phyloP scores from a whole-genome alignment of 1,140 invertebrate species.

The Chrysoperla carnea region DNA sequence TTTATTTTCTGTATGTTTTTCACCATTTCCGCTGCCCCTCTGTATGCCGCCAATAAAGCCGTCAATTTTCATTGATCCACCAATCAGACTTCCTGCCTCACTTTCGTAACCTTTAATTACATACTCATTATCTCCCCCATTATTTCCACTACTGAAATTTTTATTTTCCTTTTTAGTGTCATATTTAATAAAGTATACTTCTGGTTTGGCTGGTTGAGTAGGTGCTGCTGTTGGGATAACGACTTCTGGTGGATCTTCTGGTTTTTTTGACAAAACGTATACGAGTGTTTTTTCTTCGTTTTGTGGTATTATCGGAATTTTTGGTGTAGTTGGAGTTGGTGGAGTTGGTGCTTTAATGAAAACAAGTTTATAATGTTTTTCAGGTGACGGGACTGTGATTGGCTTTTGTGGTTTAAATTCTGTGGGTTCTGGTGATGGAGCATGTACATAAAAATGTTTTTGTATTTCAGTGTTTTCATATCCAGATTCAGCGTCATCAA shows the following conservation, averaged over 20 bases:
- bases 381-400: conserved; percentile 32
- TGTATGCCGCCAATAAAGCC: no score
- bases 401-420: conserved; percentile 44
- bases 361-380: conserved; percentile 75
- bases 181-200: conserved; percentile 80
- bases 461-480: not conserved
- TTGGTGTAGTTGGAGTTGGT: conserved; percentile 44
- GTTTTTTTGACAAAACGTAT: conserved; percentile 71
- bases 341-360: conserved; percentile 69
- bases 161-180: conserved; percentile 47
- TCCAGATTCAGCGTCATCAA: conserved; percentile 10
- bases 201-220: conserved; percentile 61
- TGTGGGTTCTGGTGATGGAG: conserved; percentile 44
- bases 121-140: no score
- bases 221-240: conserved; percentile 55
- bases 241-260: conserved; percentile 56
- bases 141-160: conserved; percentile 14
- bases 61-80: no score
- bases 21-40: no score
- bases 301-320: conserved; percentile 45
- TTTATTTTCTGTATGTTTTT: no score
- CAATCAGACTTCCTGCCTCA: no score
- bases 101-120: no score
- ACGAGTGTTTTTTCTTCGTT: conserved; percentile 71
- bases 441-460: conserved; percentile 67